A percentile compares a stretch with the other conserved stretches of the same genome.
Evolutionary conservation across 2,888 invertebrate species (phyloP).

Genomic region (Yponomeuta malinellus): DNA sequence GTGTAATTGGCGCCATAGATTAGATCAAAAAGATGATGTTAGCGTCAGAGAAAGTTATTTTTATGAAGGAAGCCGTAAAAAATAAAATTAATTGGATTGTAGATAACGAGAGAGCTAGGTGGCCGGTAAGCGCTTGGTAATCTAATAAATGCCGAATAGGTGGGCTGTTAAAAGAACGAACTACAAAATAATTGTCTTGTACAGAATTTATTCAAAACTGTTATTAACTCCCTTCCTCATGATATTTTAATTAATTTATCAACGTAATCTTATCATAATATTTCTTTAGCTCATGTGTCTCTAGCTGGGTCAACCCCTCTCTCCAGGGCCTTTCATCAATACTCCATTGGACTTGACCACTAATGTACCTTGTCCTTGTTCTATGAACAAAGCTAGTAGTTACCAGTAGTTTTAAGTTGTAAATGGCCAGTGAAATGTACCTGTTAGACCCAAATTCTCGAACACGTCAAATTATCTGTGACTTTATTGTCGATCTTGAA

Average conservation of each 20-base stretch:
- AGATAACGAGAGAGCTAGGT: neutral
- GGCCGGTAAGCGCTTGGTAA: neutral
- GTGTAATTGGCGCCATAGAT: neutral
- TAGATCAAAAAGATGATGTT: neutral
- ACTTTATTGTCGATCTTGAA: too few relatives aligned
- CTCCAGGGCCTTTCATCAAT: neutral
- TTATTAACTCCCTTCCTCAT: too few relatives aligned
- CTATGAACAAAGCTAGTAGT: constrained; percentile 27
- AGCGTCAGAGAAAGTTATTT: neutral
- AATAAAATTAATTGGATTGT: neutral
- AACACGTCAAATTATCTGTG: neutral
- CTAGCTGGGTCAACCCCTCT: too few relatives aligned
- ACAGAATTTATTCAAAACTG: too few relatives aligned
- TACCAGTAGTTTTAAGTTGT: constrained; percentile 28
- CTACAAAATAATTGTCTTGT: too few relatives aligned
- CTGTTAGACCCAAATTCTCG: neutral
- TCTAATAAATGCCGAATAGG: neutral
- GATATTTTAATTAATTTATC: too few relatives aligned
- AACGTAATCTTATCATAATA: too few relatives aligned
- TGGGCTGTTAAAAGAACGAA: too few relatives aligned
- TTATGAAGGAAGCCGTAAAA: neutral
- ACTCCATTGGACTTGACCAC: neutral
- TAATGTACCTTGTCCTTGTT: constrained; percentile 9
- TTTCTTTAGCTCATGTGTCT: too few relatives aligned
- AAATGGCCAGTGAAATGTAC: neutral